Evolutionary conservation across 2,888 invertebrate species (phyloP).

Genomic region (Scaeva pyrastri): DNA sequence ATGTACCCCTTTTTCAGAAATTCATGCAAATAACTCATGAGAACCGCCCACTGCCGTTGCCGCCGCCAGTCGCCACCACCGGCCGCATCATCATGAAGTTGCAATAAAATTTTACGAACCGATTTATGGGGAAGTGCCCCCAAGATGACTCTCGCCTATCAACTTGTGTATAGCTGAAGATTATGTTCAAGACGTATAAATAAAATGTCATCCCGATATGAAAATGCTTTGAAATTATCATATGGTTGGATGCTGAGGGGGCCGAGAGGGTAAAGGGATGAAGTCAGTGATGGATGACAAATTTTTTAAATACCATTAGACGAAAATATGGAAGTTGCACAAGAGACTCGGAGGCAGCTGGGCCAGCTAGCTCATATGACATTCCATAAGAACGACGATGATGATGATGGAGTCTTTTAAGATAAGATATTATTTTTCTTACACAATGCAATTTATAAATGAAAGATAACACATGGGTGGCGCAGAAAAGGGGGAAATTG

Average conservation of each 20-base stretch:
- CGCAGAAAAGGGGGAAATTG: neutral
- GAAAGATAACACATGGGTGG: neutral
- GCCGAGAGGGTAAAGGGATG: conserved; percentile 9
- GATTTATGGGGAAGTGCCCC: conserved; percentile 52
- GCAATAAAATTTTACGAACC: conserved; percentile 64
- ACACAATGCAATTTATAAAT: neutral
- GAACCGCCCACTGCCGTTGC: neutral
- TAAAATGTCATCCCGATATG: conserved; percentile 42
- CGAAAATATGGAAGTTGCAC: conserved; percentile 27
- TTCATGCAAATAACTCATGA: conserved; percentile 57
- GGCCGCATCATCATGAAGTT: conserved; percentile 54
- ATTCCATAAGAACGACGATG: conserved; percentile 35
- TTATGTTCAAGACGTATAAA: conserved; percentile 7
- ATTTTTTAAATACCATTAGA: conserved; percentile 62
- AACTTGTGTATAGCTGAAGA: neutral
- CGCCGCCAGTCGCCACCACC: too few species aligned
- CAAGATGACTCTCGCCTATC: conserved; percentile 37
- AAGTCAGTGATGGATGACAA: conserved; percentile 42
- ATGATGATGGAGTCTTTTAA: conserved; percentile 20
- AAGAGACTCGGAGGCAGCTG: neutral
- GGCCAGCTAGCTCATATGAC: conserved; percentile 40
- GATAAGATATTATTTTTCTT: conserved; percentile 11
- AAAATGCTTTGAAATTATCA: neutral
- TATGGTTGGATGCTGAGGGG: neutral
- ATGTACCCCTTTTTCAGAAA: conserved; percentile 53